Evolutionary conservation across 2,113 vertebrate genomes (phyloP).

Genomic region (Limanda limanda): DNA sequence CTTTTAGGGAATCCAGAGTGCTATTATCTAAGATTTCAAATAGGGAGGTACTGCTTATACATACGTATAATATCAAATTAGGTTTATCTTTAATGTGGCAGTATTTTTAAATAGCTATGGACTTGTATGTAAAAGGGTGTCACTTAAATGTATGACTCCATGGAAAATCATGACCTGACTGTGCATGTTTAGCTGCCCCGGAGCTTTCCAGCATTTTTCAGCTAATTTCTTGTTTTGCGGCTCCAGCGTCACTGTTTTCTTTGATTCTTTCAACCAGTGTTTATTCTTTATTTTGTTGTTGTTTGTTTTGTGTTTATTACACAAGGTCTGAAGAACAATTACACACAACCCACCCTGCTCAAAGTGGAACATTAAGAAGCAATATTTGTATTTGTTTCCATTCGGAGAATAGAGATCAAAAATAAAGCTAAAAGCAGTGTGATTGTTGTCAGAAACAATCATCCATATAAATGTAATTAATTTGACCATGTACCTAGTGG

Average conservation of each 20-base stretch:
- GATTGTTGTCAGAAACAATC: not conserved
- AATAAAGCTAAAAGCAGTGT: not conserved
- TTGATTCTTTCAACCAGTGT: not conserved
- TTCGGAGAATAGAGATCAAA: not conserved
- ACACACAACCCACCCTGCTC: no score
- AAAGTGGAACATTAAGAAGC: not conserved
- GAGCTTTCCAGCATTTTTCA: not conserved
- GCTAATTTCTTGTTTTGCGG: not conserved
- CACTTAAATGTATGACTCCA: not conserved
- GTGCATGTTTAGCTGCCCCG: not conserved
- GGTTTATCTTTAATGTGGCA: not conserved
- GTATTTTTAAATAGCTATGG: not conserved
- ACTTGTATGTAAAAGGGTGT: no score
- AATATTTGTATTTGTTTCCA: not conserved
- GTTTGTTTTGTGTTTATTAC: no score
- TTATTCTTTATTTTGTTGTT: no score
- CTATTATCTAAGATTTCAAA: constrained; percentile 34
- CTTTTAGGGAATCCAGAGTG: constrained; percentile 39
- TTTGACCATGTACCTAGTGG: not conserved
- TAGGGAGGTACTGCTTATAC: not conserved
- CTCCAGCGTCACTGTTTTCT: no score
- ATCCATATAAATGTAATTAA: not conserved
- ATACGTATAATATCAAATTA: not conserved
- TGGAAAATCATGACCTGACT: not conserved
- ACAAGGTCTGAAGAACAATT: not conserved